phyloP scores from a whole-genome alignment of 2,797 vertebrate genomes.

The Oophaga sylvatica region DNA sequence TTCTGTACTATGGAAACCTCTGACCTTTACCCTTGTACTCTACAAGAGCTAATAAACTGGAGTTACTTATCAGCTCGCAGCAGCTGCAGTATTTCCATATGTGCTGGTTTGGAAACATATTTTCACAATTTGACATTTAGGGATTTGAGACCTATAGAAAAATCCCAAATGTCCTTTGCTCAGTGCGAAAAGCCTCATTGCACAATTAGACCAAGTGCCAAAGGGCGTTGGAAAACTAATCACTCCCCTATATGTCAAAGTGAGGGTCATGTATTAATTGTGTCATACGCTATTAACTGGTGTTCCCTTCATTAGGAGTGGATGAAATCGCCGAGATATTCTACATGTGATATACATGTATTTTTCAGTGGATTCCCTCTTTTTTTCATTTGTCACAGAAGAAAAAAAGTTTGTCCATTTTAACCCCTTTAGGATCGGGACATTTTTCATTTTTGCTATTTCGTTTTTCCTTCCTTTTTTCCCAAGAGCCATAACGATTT shows the following conservation, averaged over 20 bases:
- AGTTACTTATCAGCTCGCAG: slow-evolving; percentile 30
- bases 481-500: too few relatives aligned
- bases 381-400: too few relatives aligned
- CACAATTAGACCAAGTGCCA: not conserved
- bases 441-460: too few relatives aligned
- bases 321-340: too few relatives aligned
- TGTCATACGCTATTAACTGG: not conserved
- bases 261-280: not conserved
- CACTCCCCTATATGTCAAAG: not conserved
- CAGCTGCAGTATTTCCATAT: slow-evolving; percentile 40
- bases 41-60: slow-evolving; percentile 37
- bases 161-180: not conserved
- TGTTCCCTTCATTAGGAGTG: not conserved
- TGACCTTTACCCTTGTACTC: slow-evolving; percentile 55
- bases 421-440: too few relatives aligned
- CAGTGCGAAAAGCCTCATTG: not conserved
- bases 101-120: not conserved
- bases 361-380: too few relatives aligned
- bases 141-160: not conserved
- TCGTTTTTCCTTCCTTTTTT: too few relatives aligned
- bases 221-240: not conserved
- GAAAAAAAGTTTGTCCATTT: too few relatives aligned
- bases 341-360: too few relatives aligned
- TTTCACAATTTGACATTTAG: slow-evolving; percentile 6
- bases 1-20: not conserved